phyloP scores from a whole-genome alignment of 2,797 vertebrate genomes.

The Rhabdophis nuchalis region DNA sequence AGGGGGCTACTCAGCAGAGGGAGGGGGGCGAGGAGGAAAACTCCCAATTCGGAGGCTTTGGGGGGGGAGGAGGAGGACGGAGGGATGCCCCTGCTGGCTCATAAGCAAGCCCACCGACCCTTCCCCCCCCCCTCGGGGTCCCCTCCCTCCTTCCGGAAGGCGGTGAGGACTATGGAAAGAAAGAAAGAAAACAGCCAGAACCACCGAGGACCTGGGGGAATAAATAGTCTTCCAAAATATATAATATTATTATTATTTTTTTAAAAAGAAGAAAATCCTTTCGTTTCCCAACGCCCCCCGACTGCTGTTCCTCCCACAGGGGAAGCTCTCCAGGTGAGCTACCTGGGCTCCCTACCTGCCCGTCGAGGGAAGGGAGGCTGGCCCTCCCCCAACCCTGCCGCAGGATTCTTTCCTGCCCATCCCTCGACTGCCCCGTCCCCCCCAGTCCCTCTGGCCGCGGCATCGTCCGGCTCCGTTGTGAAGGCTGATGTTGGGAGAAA shows the following conservation, averaged over 20 bases:
- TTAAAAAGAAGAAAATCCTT: background rate
- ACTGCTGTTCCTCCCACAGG: background rate
- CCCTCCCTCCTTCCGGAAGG: background rate
- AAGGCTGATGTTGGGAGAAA: conserved; percentile 8
- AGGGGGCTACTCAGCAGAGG: background rate
- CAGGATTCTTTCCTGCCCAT: too few species aligned
- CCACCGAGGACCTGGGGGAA: background rate
- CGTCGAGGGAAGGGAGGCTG: too few species aligned
- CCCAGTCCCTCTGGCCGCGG: too few species aligned
- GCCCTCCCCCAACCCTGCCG: background rate
- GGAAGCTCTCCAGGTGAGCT: too few species aligned
- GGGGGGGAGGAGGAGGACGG: too few species aligned
- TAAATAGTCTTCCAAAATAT: conserved; percentile 33
- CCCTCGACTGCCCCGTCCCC: background rate
- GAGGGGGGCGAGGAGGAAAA: background rate
- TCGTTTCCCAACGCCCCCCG: background rate
- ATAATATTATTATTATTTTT: background rate
- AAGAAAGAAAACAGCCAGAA: background rate
- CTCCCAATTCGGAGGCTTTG: too few species aligned
- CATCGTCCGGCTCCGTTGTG: background rate
- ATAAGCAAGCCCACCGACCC: too few species aligned
- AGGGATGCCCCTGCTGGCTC: background rate
- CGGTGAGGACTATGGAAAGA: background rate
- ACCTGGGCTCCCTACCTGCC: background rate
- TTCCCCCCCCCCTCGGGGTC: accelerated